phyloP scores from a whole-genome alignment of 2,113 vertebrate species.

The Rhabdornis inornatus region DNA sequence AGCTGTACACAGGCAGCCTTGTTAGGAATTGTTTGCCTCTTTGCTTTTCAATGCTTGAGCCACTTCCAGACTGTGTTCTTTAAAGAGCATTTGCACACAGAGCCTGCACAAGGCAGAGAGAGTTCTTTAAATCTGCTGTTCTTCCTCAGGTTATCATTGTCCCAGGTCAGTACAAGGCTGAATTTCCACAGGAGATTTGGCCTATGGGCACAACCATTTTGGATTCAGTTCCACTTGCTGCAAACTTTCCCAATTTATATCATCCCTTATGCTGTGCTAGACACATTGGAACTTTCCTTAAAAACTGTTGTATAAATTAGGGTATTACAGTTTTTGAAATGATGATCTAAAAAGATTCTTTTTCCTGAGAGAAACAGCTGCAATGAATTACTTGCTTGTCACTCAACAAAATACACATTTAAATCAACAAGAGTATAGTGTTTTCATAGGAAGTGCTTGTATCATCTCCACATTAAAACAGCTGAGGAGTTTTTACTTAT shows the following conservation, averaged over 20 bases:
- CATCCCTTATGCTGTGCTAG: not conserved
- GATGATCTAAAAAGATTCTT: not conserved
- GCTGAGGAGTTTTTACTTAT: not conserved
- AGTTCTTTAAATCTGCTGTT: not conserved
- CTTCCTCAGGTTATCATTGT: not conserved
- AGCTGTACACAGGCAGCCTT: conserved; percentile 65
- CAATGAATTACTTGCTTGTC: not conserved
- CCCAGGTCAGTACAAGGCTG: not conserved
- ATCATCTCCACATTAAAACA: not conserved
- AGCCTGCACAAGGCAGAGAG: not conserved
- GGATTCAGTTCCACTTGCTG: not conserved
- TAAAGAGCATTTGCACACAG: conserved; percentile 37
- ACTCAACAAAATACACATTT: not conserved
- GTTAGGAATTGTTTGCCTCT: conserved; percentile 76
- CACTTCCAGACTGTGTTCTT: conserved; percentile 46
- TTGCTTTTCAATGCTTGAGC: conserved; percentile 37
- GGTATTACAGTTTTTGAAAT: not conserved
- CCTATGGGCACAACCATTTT: not conserved
- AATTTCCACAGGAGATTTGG: not conserved
- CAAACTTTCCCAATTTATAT: not conserved
- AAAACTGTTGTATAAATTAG: not conserved
- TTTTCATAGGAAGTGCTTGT: not conserved
- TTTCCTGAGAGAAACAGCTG: not conserved
- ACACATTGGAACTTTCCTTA: not conserved
- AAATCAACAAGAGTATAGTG: not conserved